These are phyloP conservation scores for Pogonophryne albipinna DNA, from an alignment of 2,797 vertebrate genomes.

Conservation along the genomic window DNA sequence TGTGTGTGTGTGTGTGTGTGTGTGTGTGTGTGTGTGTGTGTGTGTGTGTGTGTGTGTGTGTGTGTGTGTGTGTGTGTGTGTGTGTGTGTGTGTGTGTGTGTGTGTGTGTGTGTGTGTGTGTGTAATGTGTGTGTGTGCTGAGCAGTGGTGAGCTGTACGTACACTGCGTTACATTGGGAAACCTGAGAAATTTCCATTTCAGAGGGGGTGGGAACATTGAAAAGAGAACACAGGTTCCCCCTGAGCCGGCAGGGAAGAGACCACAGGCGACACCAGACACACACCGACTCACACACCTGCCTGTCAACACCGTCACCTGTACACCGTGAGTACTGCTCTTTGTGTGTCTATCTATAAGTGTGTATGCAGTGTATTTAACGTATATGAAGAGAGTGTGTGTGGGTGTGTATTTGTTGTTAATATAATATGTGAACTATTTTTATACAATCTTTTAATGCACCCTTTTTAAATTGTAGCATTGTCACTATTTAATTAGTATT, in stretches of 20 bases:
- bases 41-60: slow-evolving; percentile 5
- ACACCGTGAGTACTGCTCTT: slow-evolving; percentile 47
- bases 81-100: slow-evolving; percentile 20
- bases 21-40: slow-evolving; percentile 7
- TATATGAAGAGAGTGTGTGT: background rate
- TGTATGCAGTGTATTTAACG: background rate
- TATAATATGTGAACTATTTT: background rate
- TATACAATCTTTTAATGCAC: background rate
- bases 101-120: slow-evolving; percentile 18
- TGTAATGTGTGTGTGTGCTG: background rate
- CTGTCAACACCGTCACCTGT: slow-evolving; percentile 21
- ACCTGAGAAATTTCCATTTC: slow-evolving; percentile 82
- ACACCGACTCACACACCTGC: slow-evolving; percentile 21
- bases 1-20: slow-evolving; percentile 20
- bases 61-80: slow-evolving; percentile 14
- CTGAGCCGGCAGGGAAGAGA: slow-evolving; percentile 33
- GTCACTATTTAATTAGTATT: background rate
- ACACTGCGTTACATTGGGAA: slow-evolving; percentile 76
- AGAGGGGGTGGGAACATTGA: slow-evolving; percentile 69
- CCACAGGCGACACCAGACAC: slow-evolving; percentile 29
- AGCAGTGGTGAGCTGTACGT: slow-evolving; percentile 54
- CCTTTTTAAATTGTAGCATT: background rate
- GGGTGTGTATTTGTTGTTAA: background rate
- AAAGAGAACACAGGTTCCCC: slow-evolving; percentile 66
- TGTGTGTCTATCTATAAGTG: background rate